Evolutionary conservation across 2,797 vertebrate genomes (phyloP).

Genomic region (Anas bahamensis): DNA sequence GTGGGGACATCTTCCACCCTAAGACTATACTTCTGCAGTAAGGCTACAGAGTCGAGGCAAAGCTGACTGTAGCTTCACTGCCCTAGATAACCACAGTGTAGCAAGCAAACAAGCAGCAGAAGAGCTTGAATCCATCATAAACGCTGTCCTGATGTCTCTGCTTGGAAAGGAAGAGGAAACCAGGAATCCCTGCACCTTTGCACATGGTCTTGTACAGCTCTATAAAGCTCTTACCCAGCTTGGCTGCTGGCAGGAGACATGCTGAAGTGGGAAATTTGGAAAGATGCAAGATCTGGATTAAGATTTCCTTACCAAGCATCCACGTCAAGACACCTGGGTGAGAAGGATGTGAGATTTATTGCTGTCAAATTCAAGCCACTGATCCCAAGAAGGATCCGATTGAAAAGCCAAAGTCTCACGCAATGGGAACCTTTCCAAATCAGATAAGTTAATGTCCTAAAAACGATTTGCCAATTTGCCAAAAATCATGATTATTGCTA

Average conservation of each 20-base stretch:
- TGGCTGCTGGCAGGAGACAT: not conserved
- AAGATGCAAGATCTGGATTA: not conserved
- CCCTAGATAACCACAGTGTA: not conserved
- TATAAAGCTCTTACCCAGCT: not conserved
- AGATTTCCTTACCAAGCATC: not conserved
- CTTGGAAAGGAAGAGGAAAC: not conserved
- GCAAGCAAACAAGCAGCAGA: not conserved
- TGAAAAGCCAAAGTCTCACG: not conserved
- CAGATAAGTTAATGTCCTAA: not conserved
- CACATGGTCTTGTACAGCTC: not conserved
- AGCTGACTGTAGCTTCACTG: fast-evolving
- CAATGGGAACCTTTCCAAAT: not conserved
- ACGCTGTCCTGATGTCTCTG: not conserved
- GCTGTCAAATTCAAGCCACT: not conserved
- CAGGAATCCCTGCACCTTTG: not conserved
- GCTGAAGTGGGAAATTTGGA: not conserved
- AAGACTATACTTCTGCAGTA: not conserved
- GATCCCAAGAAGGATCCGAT: not conserved
- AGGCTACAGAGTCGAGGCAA: not conserved
- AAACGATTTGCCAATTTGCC: not conserved
- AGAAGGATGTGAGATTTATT: not conserved
- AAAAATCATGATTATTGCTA: not conserved
- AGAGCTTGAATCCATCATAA: not conserved
- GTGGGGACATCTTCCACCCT: not conserved
- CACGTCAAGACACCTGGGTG: not conserved